Evolutionary conservation across 1,140 invertebrate genomes (phyloP).

Genomic region (Agrilus planipennis): DNA sequence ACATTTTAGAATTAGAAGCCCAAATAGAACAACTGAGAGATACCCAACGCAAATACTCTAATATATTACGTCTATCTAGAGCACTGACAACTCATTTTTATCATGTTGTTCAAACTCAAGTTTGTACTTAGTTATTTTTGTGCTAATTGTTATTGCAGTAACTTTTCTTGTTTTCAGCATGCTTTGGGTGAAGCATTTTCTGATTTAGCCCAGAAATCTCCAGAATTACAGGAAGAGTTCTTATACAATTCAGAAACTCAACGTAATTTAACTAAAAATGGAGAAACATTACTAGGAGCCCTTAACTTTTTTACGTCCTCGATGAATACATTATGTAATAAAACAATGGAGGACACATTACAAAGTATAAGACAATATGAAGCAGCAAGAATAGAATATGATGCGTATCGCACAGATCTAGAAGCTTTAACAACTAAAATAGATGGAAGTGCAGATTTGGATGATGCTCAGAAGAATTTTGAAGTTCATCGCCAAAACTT

Average conservation of each 20-base stretch:
- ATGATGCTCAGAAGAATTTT: constrained; percentile 72
- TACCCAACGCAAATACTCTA: constrained; percentile 88
- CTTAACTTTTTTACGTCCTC: constrained; percentile 94
- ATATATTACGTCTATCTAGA: constrained; percentile 73
- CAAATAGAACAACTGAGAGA: constrained; percentile 86
- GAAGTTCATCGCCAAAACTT: constrained; percentile 78
- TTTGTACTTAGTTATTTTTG: constrained; percentile 18
- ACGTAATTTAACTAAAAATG: constrained; percentile 85
- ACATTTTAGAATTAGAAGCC: constrained; percentile 75
- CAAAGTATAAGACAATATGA: constrained; percentile 89
- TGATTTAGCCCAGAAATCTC: constrained; percentile 88
- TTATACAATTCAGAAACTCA: constrained; percentile 92
- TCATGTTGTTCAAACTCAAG: constrained; percentile 76
- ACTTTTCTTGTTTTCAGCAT: constrained; percentile 39
- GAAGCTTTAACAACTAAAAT: constrained; percentile 60
- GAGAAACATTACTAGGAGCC: constrained; percentile 80
- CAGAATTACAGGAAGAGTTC: constrained; percentile 90
- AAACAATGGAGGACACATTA: constrained; percentile 93
- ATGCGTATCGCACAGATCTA: constrained; percentile 89
- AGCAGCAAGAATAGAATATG: constrained; percentile 87
- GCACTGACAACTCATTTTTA: constrained; percentile 78
- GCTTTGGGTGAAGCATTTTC: constrained; percentile 82
- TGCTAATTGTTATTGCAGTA: background rate
- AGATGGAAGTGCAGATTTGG: constrained; percentile 47
- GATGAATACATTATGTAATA: constrained; percentile 89